Evolutionary conservation across 2,888 invertebrate species (phyloP).

Genomic region (Ceramica pisi): DNA sequence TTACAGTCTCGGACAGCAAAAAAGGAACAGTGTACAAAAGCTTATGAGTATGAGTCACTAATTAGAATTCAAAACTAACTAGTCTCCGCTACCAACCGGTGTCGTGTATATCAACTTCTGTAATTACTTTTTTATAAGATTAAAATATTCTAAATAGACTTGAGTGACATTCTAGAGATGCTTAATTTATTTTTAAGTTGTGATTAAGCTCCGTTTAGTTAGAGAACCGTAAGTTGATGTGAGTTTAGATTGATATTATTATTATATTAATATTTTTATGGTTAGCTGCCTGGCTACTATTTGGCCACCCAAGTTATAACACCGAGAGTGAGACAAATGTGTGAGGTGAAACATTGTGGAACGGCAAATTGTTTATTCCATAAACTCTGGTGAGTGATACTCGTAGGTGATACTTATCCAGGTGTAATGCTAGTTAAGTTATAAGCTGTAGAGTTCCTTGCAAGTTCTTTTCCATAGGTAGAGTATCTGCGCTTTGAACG

Average conservation of each 20-base stretch:
- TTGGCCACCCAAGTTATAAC: constrained; percentile 44
- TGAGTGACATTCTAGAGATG: constrained; percentile 54
- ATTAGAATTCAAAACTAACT: constrained; percentile 61
- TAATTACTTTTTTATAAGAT: constrained; percentile 62
- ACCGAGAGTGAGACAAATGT: neutral
- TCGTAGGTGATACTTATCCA: neutral
- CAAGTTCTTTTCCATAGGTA: no score
- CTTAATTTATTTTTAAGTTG: constrained; percentile 53
- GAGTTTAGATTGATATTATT: constrained; percentile 31
- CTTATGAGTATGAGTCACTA: constrained; percentile 51
- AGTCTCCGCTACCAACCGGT: constrained; percentile 41
- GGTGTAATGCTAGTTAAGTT: neutral
- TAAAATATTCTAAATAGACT: constrained; percentile 53
- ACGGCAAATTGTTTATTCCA: neutral
- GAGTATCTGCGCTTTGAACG: no score
- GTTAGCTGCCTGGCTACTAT: neutral
- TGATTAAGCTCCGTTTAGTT: constrained; percentile 47
- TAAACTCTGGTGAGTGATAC: neutral
- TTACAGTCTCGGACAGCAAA: neutral
- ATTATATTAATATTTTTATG: constrained; percentile 30
- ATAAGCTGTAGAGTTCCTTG: neutral
- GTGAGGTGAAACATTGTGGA: neutral
- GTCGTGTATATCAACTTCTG: constrained; percentile 52
- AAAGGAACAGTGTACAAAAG: neutral
- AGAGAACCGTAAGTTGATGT: constrained; percentile 17